phyloP scores from a whole-genome alignment of 2,113 vertebrate genomes.

The Chauna torquata region DNA sequence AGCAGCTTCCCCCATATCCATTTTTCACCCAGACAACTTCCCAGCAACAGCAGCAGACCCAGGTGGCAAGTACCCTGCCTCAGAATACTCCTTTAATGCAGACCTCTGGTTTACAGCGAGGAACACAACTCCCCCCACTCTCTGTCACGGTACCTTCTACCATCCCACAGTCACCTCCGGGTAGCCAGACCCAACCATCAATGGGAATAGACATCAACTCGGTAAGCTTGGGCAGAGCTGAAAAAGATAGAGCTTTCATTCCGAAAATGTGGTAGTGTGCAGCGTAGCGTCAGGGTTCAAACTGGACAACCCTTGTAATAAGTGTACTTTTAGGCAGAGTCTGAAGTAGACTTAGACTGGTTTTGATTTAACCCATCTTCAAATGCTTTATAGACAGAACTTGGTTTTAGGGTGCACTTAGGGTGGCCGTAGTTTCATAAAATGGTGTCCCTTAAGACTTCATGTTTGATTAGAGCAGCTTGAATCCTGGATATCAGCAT shows the following conservation, averaged over 20 bases:
- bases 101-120: conserved; percentile 81
- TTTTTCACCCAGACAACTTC: conserved; percentile 89
- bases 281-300: rapidly evolving
- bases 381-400: neutral
- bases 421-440: neutral
- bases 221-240: conserved; percentile 75
- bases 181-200: conserved; percentile 84
- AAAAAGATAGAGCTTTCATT: rapidly evolving
- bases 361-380: neutral
- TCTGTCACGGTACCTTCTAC: conserved; percentile 82
- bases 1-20: conserved; percentile 91
- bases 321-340: rapidly evolving
- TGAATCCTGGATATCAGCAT: rapidly evolving
- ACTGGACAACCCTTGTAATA: rapidly evolving
- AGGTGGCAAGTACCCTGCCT: conserved; percentile 85
- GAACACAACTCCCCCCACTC: conserved; percentile 85
- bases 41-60: conserved; percentile 81
- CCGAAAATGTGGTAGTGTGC: rapidly evolving
- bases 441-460: rapidly evolving
- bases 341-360: rapidly evolving
- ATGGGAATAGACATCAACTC: conserved; percentile 90
- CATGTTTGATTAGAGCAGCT: neutral
- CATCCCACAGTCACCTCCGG: conserved; percentile 85
- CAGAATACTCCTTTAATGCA: conserved; percentile 78
- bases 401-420: neutral